Evolutionary conservation across 2,888 invertebrate species (phyloP).

Genomic region (Epinotia ramella): DNA sequence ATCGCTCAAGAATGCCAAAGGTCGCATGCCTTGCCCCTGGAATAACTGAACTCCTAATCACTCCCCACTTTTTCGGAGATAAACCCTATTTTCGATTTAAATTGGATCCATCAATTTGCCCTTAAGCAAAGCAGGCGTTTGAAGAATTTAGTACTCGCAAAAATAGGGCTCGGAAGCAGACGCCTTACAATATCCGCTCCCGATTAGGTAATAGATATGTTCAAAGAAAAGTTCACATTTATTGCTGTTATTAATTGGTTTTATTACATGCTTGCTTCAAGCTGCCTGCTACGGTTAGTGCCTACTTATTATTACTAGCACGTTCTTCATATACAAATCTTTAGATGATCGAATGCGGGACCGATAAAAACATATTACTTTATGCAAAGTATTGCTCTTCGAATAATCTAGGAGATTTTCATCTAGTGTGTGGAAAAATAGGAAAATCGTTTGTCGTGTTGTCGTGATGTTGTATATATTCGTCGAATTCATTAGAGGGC

Average conservation of each 20-base stretch:
- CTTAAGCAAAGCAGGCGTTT: conserved; percentile 20
- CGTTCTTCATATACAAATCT: background rate
- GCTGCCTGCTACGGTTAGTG: background rate
- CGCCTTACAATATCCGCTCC: conserved; percentile 2
- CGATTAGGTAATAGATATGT: conserved; percentile 3
- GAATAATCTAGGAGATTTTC: background rate
- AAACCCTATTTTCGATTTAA: conserved; percentile 51
- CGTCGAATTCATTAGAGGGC: too few species aligned
- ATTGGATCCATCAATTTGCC: conserved; percentile 38
- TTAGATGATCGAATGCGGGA: background rate
- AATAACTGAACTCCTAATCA: conserved; percentile 55
- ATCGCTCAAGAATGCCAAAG: conserved; percentile 49
- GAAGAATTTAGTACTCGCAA: conserved; percentile 27
- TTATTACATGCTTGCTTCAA: background rate
- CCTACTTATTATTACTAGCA: background rate
- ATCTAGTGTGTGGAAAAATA: background rate
- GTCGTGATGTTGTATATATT: too few species aligned
- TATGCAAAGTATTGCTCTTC: background rate
- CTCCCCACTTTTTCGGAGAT: conserved; percentile 55
- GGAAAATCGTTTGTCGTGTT: background rate
- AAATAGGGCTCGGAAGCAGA: conserved; percentile 20
- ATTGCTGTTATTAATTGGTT: conserved; percentile 2
- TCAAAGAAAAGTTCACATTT: background rate
- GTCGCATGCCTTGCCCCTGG: conserved; percentile 48
- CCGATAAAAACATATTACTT: background rate